Evolutionary conservation across 2,113 vertebrate genomes (phyloP).

Genomic region (Microcebus tavaratra): DNA sequence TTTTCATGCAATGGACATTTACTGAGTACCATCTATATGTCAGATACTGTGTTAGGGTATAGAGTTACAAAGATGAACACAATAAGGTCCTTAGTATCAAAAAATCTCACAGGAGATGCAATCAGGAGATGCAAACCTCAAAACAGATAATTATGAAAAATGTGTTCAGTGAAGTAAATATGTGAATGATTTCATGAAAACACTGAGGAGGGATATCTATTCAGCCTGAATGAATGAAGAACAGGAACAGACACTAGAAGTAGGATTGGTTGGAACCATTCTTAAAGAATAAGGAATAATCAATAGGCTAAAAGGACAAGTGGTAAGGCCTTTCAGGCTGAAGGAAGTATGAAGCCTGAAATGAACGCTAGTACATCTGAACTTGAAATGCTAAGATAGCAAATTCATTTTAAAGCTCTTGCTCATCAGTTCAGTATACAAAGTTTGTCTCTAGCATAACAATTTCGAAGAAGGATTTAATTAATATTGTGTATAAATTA

Average conservation of each 20-base stretch:
- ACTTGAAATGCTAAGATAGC: background rate
- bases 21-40: background rate
- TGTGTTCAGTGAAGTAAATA: background rate
- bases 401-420: background rate
- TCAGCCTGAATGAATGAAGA: background rate
- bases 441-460: background rate
- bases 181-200: background rate
- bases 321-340: background rate
- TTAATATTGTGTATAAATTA: background rate
- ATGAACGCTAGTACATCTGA: background rate
- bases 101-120: background rate
- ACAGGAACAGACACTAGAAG: background rate
- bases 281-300: background rate
- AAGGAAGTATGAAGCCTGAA: background rate
- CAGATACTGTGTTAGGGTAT: background rate
- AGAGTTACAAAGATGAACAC: background rate
- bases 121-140: background rate
- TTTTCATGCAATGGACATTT: background rate
- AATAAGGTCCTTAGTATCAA: background rate
- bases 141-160: slow-evolving; percentile 8
- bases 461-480: background rate
- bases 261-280: background rate
- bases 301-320: background rate
- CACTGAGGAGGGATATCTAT: background rate
- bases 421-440: background rate